A percentile compares a stretch with the other conserved stretches of the same genome.
These are phyloP conservation scores for Oreocharis arfaki DNA, from an alignment of 2,113 vertebrate genomes.

Conservation along the genomic window DNA sequence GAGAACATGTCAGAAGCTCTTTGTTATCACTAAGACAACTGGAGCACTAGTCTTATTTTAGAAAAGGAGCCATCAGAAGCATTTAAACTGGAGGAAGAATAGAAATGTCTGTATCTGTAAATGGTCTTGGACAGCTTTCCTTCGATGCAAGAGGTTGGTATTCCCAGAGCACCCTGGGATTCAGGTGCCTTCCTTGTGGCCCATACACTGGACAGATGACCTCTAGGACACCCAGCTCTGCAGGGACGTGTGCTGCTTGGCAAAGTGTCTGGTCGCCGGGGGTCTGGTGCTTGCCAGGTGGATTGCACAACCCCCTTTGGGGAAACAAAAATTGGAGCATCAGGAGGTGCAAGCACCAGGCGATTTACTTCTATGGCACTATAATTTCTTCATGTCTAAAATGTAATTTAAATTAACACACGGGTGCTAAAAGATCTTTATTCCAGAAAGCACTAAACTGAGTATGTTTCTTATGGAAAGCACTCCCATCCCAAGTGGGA, in stretches of 20 bases:
- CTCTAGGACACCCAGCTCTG: not conserved
- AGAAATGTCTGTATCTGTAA: not conserved
- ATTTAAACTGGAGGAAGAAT: not conserved
- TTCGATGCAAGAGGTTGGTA: rapidly evolving
- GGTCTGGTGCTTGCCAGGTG: rapidly evolving
- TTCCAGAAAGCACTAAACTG: not conserved
- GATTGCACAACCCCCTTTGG: not conserved
- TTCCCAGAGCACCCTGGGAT: not conserved
- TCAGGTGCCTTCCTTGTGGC: not conserved
- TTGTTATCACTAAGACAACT: not conserved
- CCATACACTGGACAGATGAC: rapidly evolving
- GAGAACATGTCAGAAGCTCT: not conserved
- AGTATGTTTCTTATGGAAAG: not conserved
- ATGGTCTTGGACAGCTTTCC: rapidly evolving
- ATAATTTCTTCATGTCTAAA: not conserved
- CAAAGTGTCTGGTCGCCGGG: not conserved
- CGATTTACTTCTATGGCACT: rapidly evolving
- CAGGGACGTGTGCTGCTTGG: rapidly evolving
- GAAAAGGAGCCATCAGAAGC: not conserved
- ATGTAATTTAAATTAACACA: not conserved
- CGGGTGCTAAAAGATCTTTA: not conserved
- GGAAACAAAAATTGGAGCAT: not conserved
- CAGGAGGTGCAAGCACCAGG: not conserved
- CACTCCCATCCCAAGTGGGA: rapidly evolving
- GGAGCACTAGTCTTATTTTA: not conserved